Base-by-base conservation (phyloP, 2,888 invertebrate species). In the Chrysodeixis includens region DNA sequence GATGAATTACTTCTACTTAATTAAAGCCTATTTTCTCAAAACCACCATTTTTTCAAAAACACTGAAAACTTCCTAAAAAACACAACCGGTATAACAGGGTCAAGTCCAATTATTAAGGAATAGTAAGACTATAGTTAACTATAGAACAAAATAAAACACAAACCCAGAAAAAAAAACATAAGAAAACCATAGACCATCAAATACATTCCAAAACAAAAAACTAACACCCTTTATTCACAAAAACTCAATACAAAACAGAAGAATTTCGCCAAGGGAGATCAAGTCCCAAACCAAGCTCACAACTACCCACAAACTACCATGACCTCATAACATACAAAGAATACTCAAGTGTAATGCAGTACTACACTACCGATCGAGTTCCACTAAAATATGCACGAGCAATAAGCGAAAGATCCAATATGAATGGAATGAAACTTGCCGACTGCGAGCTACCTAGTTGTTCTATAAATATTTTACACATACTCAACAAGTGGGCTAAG, bases 321-420 rank as follows among this genome's bases (percentile, higher is more conserved):
- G 18, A 26, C 22, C 30, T 40, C 54, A 30, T 55, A 59, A 32
- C 56, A 51, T 56, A 46, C 22, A 49, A 58, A 30, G 61, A 55
- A 16, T n/a, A 22, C 55, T 51, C 20, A 66, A 62, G 74, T 65
- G 65, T 74, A 71, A 71, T 75, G 69, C 72, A 75, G 35, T 20
- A 6, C 49, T 55, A 10, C 18, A 22, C 62, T 52, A 49, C 58
- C 76, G 70, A 81, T 78, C 67, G 68, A 55, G 46, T 62, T 40
- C 22, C 46, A 44, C 63, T 82, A 65, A 83, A 83, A 82, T 83
- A 83, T 83, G 82, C 81, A 83, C 44, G 66, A 74, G 77, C 81
- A 81, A 79, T 83, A 83, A 83, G 78, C 71, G 79, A 70, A 74
- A 55, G 65, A 78, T 82, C 71, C 82, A 79, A 78, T 83, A 82